phyloP scores from a whole-genome alignment of 2,113 vertebrate species.

The Thermophis baileyi region DNA sequence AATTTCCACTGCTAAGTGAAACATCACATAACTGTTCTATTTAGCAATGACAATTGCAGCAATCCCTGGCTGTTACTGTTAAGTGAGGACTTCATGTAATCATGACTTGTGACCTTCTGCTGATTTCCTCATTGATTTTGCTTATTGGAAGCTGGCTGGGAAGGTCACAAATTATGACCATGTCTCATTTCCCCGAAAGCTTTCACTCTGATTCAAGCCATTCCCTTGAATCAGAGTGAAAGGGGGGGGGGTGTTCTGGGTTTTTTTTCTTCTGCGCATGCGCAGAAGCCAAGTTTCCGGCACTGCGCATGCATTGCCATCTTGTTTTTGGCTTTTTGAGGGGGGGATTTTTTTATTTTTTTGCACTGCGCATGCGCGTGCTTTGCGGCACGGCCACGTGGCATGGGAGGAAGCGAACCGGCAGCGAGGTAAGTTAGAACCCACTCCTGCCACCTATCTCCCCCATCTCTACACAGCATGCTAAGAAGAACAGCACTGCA shows the following conservation, averaged over 20 bases:
- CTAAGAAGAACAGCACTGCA: background rate
- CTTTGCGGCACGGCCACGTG: too few species aligned
- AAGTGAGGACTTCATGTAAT: background rate
- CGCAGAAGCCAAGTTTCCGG: too few species aligned
- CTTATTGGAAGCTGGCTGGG: background rate
- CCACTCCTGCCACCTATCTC: too few species aligned
- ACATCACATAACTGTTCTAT: background rate
- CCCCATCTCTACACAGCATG: background rate
- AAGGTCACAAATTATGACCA: background rate
- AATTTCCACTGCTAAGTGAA: background rate
- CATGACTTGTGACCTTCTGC: background rate
- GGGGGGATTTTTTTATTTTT: too few species aligned
- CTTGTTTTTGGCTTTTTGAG: too few species aligned
- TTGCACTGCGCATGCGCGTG: too few species aligned
- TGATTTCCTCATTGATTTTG: background rate
- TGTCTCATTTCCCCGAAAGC: background rate
- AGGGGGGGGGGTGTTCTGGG: too few species aligned
- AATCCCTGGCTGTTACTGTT: background rate
- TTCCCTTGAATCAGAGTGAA: too few species aligned
- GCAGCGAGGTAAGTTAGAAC: too few species aligned
- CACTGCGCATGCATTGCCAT: too few species aligned
- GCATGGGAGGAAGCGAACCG: too few species aligned
- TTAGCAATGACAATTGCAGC: background rate
- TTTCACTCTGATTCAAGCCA: background rate
- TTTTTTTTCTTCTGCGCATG: too few species aligned